Base-by-base conservation (phyloP, 92 coral and sea anemone species). In the Siderastrea siderea region DNA sequence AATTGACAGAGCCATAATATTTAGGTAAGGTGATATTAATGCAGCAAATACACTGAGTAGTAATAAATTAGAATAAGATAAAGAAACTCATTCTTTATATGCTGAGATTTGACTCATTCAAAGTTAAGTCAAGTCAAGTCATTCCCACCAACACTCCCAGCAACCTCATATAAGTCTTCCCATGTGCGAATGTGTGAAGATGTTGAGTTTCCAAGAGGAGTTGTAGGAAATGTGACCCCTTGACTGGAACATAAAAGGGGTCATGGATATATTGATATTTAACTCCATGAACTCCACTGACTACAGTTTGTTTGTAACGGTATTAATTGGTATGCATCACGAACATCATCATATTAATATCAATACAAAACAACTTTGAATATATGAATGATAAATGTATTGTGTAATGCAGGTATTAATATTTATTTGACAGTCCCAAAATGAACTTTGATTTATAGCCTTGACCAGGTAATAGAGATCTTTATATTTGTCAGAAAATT, bases 331-430 rank as follows among this genome's bases (percentile, higher is more conserved):
- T 68, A 67, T 67, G 68, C 17, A 13, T 68, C 72, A 68, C 9
- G 48, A 68, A 64, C 69, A n/a, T 64, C 43, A 64, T 64, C 44
- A 64, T 26, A 6, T 7, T 64, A 64, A 64, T 64, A 64, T 64
- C 38, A 64, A 67, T 43, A 67, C 12, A 67, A 67, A 43, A 16
- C 72, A 67, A 67, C 48, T 67, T 68, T 68, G 72, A 68, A 68
- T 68, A 68, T 16, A 38, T 68, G 51, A 68, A 43, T 68, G 49
- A 68, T 64, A 64, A 64, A 64, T 64, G 0, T 64, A 44, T 64
- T 64, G 68, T 64, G 17, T 16, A 64, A 64, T 38, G 16, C 17
- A 64, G 38, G 38, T 26, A 26, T 26, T 53, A 53, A 53, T 53
- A 53, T 53, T 68, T 68, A 68, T 68, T 9, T 43, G 26, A 68